phyloP scores from a whole-genome alignment of 2,113 vertebrate species.

The Eudyptes chrysolophus region DNA sequence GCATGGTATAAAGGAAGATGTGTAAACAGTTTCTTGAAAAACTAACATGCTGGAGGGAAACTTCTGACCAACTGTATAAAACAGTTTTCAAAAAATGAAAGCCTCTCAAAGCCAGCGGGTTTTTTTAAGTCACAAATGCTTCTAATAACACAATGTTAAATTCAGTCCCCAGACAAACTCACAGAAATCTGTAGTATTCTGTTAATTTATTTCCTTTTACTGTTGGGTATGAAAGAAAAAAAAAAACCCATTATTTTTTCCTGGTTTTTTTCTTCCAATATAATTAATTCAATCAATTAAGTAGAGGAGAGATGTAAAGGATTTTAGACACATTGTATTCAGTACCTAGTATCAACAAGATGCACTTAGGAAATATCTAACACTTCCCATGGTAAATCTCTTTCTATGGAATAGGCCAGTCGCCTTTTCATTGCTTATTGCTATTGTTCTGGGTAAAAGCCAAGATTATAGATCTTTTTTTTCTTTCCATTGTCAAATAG shows the following conservation, averaged over 20 bases:
- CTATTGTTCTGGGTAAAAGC: background rate
- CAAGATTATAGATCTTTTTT: background rate
- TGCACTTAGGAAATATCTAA: background rate
- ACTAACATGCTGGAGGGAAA: background rate
- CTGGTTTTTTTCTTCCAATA: background rate
- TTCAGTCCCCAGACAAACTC: background rate
- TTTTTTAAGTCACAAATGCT: background rate
- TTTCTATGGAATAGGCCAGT: background rate
- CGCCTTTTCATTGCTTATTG: background rate
- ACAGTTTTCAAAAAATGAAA: background rate
- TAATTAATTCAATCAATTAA: background rate
- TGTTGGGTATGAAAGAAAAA: background rate
- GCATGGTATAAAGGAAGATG: background rate
- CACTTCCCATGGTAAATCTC: background rate
- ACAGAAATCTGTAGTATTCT: background rate
- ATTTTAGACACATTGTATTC: background rate
- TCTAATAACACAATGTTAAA: background rate
- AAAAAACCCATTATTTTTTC: rapidly evolving
- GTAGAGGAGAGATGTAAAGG: background rate
- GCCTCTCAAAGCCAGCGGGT: background rate
- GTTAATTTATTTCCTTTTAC: background rate
- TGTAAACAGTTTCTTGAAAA: slow-evolving; percentile 21
- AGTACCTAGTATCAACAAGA: background rate
- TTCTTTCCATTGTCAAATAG: background rate
- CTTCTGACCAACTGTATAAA: background rate